Base-by-base conservation (phyloP, 92 coral and sea anemone species). In the Pocillopora meandrina region DNA sequence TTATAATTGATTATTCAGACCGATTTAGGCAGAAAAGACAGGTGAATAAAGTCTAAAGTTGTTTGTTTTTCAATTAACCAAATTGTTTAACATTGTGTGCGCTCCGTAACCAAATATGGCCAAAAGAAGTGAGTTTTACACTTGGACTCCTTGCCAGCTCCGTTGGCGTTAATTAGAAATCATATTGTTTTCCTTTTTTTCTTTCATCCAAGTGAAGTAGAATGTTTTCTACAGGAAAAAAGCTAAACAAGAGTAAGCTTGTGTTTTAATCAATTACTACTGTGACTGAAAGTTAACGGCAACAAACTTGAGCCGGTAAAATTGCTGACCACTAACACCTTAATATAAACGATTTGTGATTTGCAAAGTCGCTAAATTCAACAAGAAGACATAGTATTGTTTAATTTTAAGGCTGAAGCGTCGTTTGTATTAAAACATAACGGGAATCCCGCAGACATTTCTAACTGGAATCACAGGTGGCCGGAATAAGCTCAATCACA, bases 21-120 rank as follows among this genome's bases (percentile, higher is more conserved):
- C 23, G 6, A 14, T 2, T 34, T 68, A 26, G 15, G 49, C 52
- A 42, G 52, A 42, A 42, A 42, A 68, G 83, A 62, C 83, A 79
- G 83, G 83, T 79, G 73, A 20, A 79, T 16, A 11, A 13, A 19
- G 14, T 59, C 62, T 12, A 6, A 16, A 12, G 18, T 59, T 12
- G 12, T n/a, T 10, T 21, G 14, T 19, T 26, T 12, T 21, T 23
- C 21, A 10, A 23, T 75, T 57, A 75, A 0, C 3, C 33, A 23
- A 15, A 52, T 12, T 31, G 55, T 65, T 49, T 9, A 23, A 21
- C 20, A 12, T 18, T 9, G 17, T 10, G 19, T 52, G 56, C 6
- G 8, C 2, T 69, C 56, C 61, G 16, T 56, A 26, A 68, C 84
- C 84, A 80, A 80, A 80, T 80, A 80, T 80, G 67, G 84, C 57